Evolutionary conservation across 2,888 invertebrate species (phyloP).

Genomic region (Polyploca ridens): DNA sequence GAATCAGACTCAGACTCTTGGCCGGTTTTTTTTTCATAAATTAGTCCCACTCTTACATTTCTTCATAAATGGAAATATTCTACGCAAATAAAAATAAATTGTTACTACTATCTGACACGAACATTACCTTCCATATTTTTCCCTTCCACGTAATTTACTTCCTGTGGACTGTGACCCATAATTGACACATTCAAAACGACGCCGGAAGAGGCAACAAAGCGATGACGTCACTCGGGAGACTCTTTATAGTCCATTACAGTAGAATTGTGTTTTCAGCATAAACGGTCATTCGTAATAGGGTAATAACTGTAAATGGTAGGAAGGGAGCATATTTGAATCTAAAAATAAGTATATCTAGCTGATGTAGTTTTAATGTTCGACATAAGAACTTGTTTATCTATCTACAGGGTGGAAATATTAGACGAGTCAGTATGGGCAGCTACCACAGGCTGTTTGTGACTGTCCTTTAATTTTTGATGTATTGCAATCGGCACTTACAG

Average conservation of each 20-base stretch:
- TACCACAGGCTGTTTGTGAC: too few relatives aligned
- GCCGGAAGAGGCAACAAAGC: constrained; percentile 1
- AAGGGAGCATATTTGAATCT: neutral
- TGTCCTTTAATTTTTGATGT: too few relatives aligned
- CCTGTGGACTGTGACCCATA: neutral
- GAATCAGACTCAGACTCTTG: too few relatives aligned
- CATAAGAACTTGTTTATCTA: too few relatives aligned
- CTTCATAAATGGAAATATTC: too few relatives aligned
- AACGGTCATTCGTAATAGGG: constrained; percentile 5
- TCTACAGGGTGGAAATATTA: too few relatives aligned
- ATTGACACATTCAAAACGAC: constrained; percentile 1
- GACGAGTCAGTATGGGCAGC: too few relatives aligned
- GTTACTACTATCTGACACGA: neutral
- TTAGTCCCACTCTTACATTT: neutral
- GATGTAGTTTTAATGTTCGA: too few relatives aligned
- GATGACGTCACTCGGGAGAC: constrained; percentile 3
- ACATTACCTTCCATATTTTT: constrained; percentile 1
- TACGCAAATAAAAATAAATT: too few relatives aligned
- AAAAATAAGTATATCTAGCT: neutral
- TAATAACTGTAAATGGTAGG: neutral
- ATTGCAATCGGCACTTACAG: too few relatives aligned
- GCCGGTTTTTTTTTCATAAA: neutral
- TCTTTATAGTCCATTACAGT: constrained; percentile 9
- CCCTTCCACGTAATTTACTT: neutral
- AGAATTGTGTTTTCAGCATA: constrained; percentile 4